Evolutionary conservation across 2,888 invertebrate genomes (phyloP), one percentile per base, ranked within the genome.

Genomic region (Hyppa rectilinea): DNA sequence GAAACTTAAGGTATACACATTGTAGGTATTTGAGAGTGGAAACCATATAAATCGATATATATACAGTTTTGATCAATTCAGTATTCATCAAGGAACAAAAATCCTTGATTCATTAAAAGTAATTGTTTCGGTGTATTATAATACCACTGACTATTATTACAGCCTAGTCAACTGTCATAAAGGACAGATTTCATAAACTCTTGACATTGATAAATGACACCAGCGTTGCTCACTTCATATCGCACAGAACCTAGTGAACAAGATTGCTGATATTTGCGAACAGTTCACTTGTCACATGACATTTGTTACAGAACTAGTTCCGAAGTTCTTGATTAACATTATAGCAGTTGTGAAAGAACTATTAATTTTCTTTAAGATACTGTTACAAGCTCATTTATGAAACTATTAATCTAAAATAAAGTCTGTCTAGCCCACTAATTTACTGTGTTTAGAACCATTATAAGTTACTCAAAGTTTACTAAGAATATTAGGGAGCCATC

Each of bases 151-250:
- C 40, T 70, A 55, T 43, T 72, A 55, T 69, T 69, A 26, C 34
- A 75, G 58, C 6, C 47, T 65, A 66, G 56, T 62, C 50, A 62
- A 55, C 38, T 47, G 53, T n/a, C 26, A 65, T 56, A 36, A 65
- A 53, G 53, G 49, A 63, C 40, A 62, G 52, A 64, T 62, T 81
- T 62, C 61, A 80, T 70, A 71, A 74, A 71, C 62, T 78, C 47
- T 59, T 52, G 75, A 72, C 70, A 58, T 68, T 83, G 81, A 83
- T 81, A 68, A 58, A 82, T 78, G 55, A 70, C 61, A 56, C 29
- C 12, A 66, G 43, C 43, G 62, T 31, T 66, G 9, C 47, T 60
- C 56, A 64, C 60, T 80, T 66, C 53, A 52, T 68, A 68, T 64
- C 60, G 78, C 47, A 43, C 68, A 63, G 38, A 77, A 59, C 55